Percentiles rank a stretch among this genome's conserved stretches.
Conservation (phyloP, 2,797 vertebrate species). For the Pogonophryne albipinna region DNA sequence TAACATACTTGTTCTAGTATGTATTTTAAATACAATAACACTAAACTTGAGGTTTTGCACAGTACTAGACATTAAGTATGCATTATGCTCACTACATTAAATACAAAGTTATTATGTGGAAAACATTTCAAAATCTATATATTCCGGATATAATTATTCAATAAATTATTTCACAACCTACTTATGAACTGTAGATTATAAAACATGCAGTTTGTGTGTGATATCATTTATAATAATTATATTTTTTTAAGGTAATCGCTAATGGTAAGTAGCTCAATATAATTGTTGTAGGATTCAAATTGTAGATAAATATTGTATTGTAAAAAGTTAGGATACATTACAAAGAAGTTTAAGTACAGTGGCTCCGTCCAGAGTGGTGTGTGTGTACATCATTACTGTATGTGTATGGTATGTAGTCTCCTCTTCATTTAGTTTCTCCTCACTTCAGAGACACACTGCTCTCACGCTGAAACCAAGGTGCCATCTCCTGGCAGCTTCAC, state of each 20-base stretch:
- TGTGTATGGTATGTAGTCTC: conserved; percentile 63
- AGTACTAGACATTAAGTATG: not conserved
- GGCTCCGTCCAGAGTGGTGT: conserved; percentile 8
- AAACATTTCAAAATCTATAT: not conserved
- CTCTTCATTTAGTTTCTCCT: conserved; percentile 39
- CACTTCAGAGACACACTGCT: conserved; percentile 32
- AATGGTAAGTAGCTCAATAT: conserved; percentile 18
- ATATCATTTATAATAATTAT: conserved; percentile 16
- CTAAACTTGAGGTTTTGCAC: conserved; percentile 27
- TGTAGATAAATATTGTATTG: conserved; percentile 32
- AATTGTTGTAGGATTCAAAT: conserved; percentile 23
- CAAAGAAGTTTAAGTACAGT: conserved; percentile 21
- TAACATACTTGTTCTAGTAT: conserved; percentile 11
- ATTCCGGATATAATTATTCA: conserved; percentile 8
- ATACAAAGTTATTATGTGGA: conserved; percentile 24
- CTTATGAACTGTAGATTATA: conserved; percentile 16
- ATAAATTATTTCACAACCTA: conserved; percentile 10
- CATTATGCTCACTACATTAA: conserved; percentile 23
- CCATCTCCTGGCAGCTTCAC: conserved; percentile 80
- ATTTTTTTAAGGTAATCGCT: conserved; percentile 12
- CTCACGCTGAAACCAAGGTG: conserved; percentile 84
- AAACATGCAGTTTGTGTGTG: conserved; percentile 4
- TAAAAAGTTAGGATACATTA: conserved; percentile 27
- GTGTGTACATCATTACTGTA: conserved; percentile 38
- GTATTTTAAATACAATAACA: conserved; percentile 14